Evolutionary conservation across 2,113 vertebrate genomes (phyloP), one percentile per base, ranked within the genome.

Genomic region (Kryptolebias marmoratus): DNA sequence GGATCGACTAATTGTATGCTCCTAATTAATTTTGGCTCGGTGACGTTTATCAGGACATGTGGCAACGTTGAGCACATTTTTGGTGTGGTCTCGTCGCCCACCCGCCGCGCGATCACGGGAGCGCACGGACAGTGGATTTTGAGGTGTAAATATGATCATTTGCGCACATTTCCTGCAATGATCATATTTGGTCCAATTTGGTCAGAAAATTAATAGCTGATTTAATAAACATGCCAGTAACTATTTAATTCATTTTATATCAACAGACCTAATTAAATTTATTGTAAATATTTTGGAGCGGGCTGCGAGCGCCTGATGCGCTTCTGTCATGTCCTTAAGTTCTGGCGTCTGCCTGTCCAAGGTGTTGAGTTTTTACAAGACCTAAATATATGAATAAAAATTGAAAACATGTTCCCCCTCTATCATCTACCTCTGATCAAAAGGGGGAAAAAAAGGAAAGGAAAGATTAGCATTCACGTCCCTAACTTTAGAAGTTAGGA

Each of bases 111-210:
- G 68, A 71, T 74, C 78, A 47, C 36, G 58, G 54, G 64, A 55
- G 60, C 22, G 56, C 76, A 2, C 28, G 66, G 54, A 27, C 28
- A 27, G n/a, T 39, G 18, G 1, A 66, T 66, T 80, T 36, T 1
- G 56, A 77, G 68, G 72, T 64, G 82, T 52, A 79, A 79, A 79
- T 61, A 69, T 52, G 72, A 85, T 77, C 71, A 79, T 66, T 80
- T 85, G 60, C 69, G 58, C 77, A 18, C 47, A 72, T 76, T 50
- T 73, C 50, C 63, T 71, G 18, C n/a, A 71, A 73, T 70, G 74
- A 64, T 75, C 28, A 56, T 45, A 60, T 60, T 12, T 60, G 36
- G 3, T 13, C 5, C 58, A 65, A 52, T 63, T 18, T 31, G 14
- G 61, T 63, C 7, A 18, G n/a, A 11, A 8, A n/a, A n/a, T 39